phyloP scores from a whole-genome alignment of 2,888 invertebrate genomes.

The Polyommatus icarus region DNA sequence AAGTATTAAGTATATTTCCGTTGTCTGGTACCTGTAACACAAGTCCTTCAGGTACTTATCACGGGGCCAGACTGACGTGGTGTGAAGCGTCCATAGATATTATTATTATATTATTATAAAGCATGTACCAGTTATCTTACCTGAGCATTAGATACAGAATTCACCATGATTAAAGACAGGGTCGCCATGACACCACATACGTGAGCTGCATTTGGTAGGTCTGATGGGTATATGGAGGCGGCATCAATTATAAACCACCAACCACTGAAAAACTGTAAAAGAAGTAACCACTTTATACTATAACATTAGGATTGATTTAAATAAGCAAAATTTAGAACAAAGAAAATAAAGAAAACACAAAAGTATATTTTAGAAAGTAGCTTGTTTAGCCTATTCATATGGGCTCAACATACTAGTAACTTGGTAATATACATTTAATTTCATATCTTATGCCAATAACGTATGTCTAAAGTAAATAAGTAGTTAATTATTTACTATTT shows the following conservation, averaged over 20 bases:
- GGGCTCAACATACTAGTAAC: background rate
- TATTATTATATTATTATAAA: no score
- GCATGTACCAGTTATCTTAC: constrained; percentile 56
- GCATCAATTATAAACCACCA: constrained; percentile 99
- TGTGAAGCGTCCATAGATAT: no score
- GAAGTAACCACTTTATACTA: background rate
- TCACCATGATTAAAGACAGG: constrained; percentile 97
- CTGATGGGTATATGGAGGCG: constrained; percentile 86
- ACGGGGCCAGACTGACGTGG: no score
- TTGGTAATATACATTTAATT: background rate
- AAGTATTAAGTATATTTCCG: no score
- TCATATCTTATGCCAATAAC: background rate
- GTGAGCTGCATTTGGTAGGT: constrained; percentile 90
- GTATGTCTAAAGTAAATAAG: background rate
- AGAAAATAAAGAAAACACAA: background rate
- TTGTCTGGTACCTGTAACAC: no score
- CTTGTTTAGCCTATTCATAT: background rate
- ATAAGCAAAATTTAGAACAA: background rate
- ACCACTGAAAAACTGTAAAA: constrained; percentile 92
- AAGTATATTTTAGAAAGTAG: constrained; percentile 1
- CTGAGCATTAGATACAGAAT: constrained; percentile 97
- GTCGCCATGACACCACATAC: constrained; percentile 97
- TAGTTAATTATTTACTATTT: constrained; percentile 22
- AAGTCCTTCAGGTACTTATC: no score
- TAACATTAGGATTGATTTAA: background rate